Evolutionary conservation across 2,113 vertebrate genomes (phyloP).

Genomic region (Daubentonia madagascariensis): DNA sequence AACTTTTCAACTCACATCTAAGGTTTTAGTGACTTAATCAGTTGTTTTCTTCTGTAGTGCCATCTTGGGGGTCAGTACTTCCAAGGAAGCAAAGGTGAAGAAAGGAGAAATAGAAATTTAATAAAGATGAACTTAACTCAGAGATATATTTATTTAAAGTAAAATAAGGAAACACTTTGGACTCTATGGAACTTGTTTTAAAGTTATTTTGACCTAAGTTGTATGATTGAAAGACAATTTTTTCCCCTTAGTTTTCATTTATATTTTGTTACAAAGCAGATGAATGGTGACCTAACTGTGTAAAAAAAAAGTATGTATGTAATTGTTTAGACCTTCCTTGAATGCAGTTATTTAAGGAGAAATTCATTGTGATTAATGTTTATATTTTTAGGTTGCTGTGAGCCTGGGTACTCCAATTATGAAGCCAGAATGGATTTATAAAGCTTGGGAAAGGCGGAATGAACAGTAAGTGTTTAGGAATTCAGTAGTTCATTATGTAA

Average conservation of each 20-base stretch:
- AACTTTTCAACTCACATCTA: background rate
- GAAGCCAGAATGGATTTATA: conserved; percentile 94
- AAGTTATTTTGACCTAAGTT: conserved; percentile 40
- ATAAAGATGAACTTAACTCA: background rate
- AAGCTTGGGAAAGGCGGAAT: conserved; percentile 94
- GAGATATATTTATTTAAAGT: conserved; percentile 33
- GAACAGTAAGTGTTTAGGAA: conserved; percentile 83
- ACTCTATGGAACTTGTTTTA: conserved; percentile 29
- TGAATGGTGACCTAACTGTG: background rate
- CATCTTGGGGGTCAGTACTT: background rate
- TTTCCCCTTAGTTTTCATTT: background rate
- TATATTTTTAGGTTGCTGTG: conserved; percentile 91
- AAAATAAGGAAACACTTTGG: conserved; percentile 8
- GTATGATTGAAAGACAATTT: background rate
- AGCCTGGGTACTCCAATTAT: conserved; percentile 97
- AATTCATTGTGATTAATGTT: conserved; percentile 32
- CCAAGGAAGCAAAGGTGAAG: background rate
- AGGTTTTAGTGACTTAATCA: background rate
- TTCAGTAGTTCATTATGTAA: conserved; percentile 21
- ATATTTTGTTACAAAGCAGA: conserved; percentile 29
- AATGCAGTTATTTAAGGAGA: conserved; percentile 44
- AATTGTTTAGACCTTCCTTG: conserved; percentile 1
- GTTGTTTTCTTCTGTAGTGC: background rate
- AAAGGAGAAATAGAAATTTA: conserved; percentile 4
- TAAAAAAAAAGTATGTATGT: background rate